Base-by-base conservation (phyloP, 2,888 invertebrate genomes). In the Amblyteles armatorius region DNA sequence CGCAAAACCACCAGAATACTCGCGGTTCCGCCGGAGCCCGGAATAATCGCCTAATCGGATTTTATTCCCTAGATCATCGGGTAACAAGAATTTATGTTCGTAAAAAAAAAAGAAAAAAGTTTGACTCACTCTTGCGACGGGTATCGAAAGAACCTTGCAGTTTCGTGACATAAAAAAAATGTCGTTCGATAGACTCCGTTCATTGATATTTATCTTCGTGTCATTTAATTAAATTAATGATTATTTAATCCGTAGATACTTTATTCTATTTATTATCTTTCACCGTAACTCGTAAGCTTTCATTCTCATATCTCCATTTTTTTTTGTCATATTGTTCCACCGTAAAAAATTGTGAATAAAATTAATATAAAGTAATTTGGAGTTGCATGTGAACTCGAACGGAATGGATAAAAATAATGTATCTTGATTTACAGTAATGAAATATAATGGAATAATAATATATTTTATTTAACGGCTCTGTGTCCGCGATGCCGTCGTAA, bases 1-100 rank as follows among this genome's bases (percentile, higher is more conserved):
- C 57, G 77, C 44, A 78, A 84, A 84, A 84, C 78, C 74, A 44
- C 50, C 22, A 22, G 73, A 55, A 60, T 73, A 52, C 44, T 50
- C 71, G 48, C 55, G 60, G 36, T 36, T 63, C 26, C n/a, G 36
- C 60, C 9, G 52, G 33, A 50, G 52, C 52, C 36, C 26, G 9
- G 40, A 26, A 50, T 22, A 40, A 72, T 72, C 22, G 57, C 26
- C 26, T 57, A 57, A 57, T 57, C 57, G 11, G 22, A 57, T 57
- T 57, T 57, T 57, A 57, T 57, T 57, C 26, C 22, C 13, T 9
- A 26, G 22, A 57, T 57, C 26, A 57, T 26, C 55, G 55, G 5
- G 9, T 22, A 55, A 22, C 57, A 13, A 11, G 11, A 57, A 11
- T 57, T 26, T 57, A 22, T 57, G 13, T 57, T 55, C 2, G 19